Percentiles rank a stretch among this genome's conserved stretches.
Conservation (phyloP, 2,888 invertebrate species). For the Dendrolimus pini region DNA sequence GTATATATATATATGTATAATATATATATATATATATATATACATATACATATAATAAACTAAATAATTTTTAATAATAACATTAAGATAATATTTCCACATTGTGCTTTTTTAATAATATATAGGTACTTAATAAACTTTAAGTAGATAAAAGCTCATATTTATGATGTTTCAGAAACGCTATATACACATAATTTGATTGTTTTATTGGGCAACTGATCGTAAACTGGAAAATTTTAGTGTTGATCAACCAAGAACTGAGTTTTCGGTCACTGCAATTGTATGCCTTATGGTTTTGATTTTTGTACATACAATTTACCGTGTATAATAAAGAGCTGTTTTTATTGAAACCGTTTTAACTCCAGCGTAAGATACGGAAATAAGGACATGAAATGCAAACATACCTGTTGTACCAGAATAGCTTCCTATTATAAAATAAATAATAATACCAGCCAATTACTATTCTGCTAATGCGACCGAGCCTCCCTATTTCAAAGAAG, state of each 20-base stretch:
- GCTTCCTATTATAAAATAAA: background rate
- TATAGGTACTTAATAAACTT: conserved; percentile 13
- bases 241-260: conserved; percentile 23
- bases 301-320: conserved; percentile 26
- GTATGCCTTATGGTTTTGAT: conserved; percentile 14
- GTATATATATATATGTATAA: no score
- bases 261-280: conserved; percentile 17
- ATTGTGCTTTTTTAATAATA: no score
- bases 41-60: no score
- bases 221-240: conserved; percentile 52
- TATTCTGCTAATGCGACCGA: no score
- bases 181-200: conserved; percentile 45
- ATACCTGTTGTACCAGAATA: background rate
- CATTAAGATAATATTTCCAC: no score
- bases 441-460: no score
- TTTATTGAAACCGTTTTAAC: background rate
- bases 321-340: background rate
- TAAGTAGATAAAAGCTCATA: conserved; percentile 25
- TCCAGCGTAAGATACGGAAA: background rate
- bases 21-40: no score
- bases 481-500: no score
- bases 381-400: background rate
- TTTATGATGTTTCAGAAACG: conserved; percentile 22
- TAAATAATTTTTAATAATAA: no score
- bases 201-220: conserved; percentile 60